Percentiles rank a stretch among this genome's conserved stretches.
These are phyloP conservation scores for Geococcyx californianus DNA, from an alignment of 2,113 vertebrate species.

Conservation along the genomic window DNA sequence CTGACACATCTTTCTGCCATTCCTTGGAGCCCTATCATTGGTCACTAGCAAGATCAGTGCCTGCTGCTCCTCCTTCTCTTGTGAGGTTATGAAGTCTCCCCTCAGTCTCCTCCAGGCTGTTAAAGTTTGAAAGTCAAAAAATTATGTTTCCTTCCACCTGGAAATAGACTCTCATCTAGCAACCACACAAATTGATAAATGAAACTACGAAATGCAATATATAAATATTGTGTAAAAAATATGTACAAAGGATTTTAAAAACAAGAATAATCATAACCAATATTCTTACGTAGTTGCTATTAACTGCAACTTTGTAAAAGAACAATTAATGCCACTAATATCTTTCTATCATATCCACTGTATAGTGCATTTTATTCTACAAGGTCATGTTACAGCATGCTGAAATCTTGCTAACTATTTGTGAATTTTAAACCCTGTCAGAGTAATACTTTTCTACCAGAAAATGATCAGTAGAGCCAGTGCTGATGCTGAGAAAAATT, in stretches of 20 bases:
- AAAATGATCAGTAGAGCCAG: not conserved
- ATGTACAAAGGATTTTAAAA: not conserved
- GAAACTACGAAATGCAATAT: not conserved
- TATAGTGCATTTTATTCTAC: not conserved
- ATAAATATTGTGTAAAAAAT: not conserved
- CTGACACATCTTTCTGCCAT: too few species aligned
- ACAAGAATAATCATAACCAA: not conserved
- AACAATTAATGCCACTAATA: not conserved
- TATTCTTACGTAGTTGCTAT: not conserved
- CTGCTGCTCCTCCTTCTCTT: too few species aligned
- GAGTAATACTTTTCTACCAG: not conserved
- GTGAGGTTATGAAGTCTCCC: too few species aligned
- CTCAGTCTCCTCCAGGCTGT: too few species aligned
- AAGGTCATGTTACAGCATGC: not conserved
- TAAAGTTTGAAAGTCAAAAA: not conserved
- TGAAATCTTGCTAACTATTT: not conserved
- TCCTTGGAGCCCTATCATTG: too few species aligned
- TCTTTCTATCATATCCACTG: not conserved
- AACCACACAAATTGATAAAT: not conserved
- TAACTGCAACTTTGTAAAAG: not conserved
- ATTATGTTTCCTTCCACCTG: not conserved
- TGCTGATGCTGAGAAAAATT: not conserved
- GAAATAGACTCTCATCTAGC: not conserved
- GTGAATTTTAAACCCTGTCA: not conserved
- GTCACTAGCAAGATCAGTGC: too few species aligned